Base-by-base conservation (phyloP, 2,888 invertebrate genomes). In the Lepidochrysops patricia region DNA sequence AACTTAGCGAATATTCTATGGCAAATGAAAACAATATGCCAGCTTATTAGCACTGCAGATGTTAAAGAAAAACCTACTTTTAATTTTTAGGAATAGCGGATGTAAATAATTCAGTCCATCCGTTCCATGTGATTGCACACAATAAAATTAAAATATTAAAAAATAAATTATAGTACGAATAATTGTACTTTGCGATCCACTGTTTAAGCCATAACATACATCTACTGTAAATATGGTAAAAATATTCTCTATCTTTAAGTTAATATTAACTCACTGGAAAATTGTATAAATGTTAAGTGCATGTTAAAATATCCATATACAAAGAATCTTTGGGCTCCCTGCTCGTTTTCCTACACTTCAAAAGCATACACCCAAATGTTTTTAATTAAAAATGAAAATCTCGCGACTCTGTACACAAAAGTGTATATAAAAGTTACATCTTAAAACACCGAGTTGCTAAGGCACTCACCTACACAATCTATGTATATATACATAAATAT, bases 401-500 rank as follows among this genome's bases (percentile, higher is more conserved):
- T 54, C 54, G 19, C 32, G 54, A 54, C 32, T 54, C 29, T 32
- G 12, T 54, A 54, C 54, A 54, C 54, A 54, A 54, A 54, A 54
- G 54, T 54, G 54, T 54, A 54, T 58, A 61, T 58, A 72, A 78
- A 79, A 77, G 74, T 71, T 72, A 71, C 73, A 79, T 75, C 79
- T 81, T 79, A 82, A 76, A 79, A 82, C 77, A 84, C 72, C 82
- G 88, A 88, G 87, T 86, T 80, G 88, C 88, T 88, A 88, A 88
- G 89, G 88, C 88, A 89, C 88, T 88, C 88, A 82, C 70, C 84
- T 84, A 84, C 80, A 72, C 72, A 71, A 76, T 78, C 79, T 80
- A 79, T 69, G 58, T 64, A 63, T 76, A 69, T 73, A 77, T 80
- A 83, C 79, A 80, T 75, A 76, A 77, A 74, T 79, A 73, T 66